Evolutionary conservation across 2,797 vertebrate genomes (phyloP), one percentile per base, ranked within the genome.

Genomic region (Hemitrygon akajei): DNA sequence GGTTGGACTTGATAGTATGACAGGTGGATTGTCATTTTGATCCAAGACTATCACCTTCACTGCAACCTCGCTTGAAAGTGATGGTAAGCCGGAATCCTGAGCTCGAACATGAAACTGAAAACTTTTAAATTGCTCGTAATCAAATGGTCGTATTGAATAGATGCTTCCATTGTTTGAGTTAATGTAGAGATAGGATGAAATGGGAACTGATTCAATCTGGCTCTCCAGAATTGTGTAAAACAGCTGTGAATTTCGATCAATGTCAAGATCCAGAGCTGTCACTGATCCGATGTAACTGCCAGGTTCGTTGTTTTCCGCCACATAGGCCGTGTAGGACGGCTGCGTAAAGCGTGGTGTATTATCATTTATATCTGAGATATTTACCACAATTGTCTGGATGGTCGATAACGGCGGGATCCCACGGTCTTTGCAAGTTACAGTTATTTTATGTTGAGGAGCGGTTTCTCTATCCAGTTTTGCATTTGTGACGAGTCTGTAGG

Each of bases 291-390:
- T 87, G 25, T 96, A 95, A 86, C 95, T 94, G 10, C 96, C 96
- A 60, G 96, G 96, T 56, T 94, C 94, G 95, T 97, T 97, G 94
- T 97, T 97, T 94, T 97, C 97, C 94, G 94, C 93, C 7, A 96
- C 94, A 77, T 95, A 96, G 34, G 96, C 95, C 0, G 95, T 95
- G 66, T 96, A 94, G 14, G 93, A 94, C 47, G 94, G 73, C 66
- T 94, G 94, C 77, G 95, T 94, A 86, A 97, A 97, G 22, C 95
- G 12, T 60, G 97, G 97, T 25, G 96, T 95, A 84, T 97, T 94
- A 94, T 97, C 97, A 82, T 97, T 97, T 3, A 97, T 94, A 60
- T 97, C 97, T 0, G 96, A 96, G 93, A 97, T 95, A 95, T 89
- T 79, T 25, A 94, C 40, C 9, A 11, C 47, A 22, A 94, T 47